phyloP scores from a whole-genome alignment of 2,797 vertebrate species.

The Okamejei kenojei region DNA sequence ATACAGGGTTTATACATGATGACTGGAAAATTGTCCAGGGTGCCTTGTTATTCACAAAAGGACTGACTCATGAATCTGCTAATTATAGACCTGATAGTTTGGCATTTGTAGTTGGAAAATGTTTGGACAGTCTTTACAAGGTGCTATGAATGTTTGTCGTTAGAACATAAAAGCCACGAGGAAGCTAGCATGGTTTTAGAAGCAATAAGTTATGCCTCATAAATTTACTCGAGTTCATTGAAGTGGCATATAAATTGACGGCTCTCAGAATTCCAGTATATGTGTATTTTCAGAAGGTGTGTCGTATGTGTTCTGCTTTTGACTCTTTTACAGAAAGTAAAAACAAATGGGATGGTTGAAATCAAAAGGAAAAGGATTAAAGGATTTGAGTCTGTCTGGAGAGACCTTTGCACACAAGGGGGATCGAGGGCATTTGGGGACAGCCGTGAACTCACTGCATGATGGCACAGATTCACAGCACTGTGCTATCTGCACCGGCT shows the following conservation, averaged over 20 bases:
- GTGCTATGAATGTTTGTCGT: background rate
- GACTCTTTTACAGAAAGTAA: background rate
- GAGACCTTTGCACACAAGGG: no score
- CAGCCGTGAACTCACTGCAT: no score
- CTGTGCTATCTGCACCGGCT: no score
- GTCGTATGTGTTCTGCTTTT: background rate
- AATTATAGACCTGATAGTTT: background rate
- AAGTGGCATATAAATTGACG: background rate
- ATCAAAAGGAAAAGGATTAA: background rate
- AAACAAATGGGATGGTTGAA: background rate
- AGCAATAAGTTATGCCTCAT: background rate
- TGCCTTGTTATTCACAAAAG: background rate
- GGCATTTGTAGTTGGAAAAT: background rate
- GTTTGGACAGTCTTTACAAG: background rate
- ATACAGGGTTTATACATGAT: background rate
- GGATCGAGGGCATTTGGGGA: no score
- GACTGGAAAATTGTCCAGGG: conserved; percentile 8
- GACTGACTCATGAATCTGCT: background rate
- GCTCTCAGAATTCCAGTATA: background rate
- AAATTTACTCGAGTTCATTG: background rate
- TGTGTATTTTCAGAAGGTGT: background rate
- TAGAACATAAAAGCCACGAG: background rate
- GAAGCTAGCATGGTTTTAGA: background rate
- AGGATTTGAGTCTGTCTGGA: background rate
- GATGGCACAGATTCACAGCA: no score